These are phyloP conservation scores for Torymus tubicola DNA, from an alignment of 2,888 invertebrate species.

Conservation along the genomic window DNA sequence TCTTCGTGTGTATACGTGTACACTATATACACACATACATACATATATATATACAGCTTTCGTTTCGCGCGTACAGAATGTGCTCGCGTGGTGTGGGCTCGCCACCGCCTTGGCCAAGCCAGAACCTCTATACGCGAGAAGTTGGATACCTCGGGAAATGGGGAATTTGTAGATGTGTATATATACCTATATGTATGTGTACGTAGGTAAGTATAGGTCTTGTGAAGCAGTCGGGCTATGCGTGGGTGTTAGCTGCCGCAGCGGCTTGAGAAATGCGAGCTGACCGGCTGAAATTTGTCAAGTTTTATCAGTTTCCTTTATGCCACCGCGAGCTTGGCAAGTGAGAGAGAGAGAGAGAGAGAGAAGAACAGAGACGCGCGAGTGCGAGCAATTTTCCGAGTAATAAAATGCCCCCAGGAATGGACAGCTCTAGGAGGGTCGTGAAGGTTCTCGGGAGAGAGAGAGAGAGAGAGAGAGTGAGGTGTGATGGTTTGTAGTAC, in stretches of 20 bases:
- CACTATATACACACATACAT: too few relatives aligned
- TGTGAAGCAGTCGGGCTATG: conserved; percentile 3
- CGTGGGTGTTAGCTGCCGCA: not conserved
- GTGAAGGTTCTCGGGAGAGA: too few relatives aligned
- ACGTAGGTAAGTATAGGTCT: too few relatives aligned
- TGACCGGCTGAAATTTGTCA: conserved; percentile 54
- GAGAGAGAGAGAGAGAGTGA: too few relatives aligned
- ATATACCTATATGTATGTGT: not conserved
- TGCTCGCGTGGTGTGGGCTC: too few relatives aligned
- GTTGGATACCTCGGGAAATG: conserved; percentile 50
- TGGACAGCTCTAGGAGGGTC: too few relatives aligned
- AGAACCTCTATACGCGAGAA: conserved; percentile 1
- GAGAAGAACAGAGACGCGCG: not conserved
- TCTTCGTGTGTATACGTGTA: too few relatives aligned
- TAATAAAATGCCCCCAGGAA: conserved; percentile 39
- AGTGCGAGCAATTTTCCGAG: conserved; percentile 41
- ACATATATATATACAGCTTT: too few relatives aligned
- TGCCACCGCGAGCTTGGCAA: conserved; percentile 1
- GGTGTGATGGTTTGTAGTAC: not conserved
- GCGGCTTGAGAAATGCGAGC: conserved; percentile 43
- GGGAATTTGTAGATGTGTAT: conserved; percentile 38
- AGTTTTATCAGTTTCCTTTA: conserved; percentile 53
- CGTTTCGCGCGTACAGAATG: too few relatives aligned
- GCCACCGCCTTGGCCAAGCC: too few relatives aligned
- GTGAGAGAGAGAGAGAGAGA: not conserved